These are phyloP conservation scores for Iguana delicatissima DNA, from an alignment of 2,797 vertebrate genomes.

Conservation along the genomic window DNA sequence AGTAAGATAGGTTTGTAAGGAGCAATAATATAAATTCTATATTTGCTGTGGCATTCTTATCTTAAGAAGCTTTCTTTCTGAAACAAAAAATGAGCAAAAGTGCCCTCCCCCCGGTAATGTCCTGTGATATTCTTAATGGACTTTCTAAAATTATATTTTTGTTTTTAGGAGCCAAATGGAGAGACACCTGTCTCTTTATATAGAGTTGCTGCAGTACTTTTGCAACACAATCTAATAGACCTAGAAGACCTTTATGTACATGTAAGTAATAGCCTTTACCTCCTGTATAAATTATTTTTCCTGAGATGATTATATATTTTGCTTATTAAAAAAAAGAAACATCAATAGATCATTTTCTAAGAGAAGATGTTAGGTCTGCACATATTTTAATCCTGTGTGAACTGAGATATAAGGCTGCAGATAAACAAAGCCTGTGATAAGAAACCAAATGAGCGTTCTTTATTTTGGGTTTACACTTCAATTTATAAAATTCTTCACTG, in stretches of 20 bases:
- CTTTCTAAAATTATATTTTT: slow-evolving; percentile 29
- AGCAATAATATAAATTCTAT: background rate
- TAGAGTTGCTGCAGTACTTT: slow-evolving; percentile 95
- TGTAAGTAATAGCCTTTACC: slow-evolving; percentile 81
- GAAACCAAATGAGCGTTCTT: background rate
- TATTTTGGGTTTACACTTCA: background rate
- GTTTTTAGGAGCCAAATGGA: slow-evolving; percentile 92
- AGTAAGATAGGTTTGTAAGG: background rate
- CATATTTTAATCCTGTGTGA: background rate
- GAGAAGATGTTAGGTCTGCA: background rate
- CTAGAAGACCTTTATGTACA: slow-evolving; percentile 98
- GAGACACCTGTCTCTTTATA: slow-evolving; percentile 97
- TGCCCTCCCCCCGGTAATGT: background rate
- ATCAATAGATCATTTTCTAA: background rate
- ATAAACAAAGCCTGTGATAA: background rate
- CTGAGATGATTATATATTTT: background rate
- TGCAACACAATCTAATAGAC: slow-evolving; percentile 96
- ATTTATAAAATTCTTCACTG: background rate
- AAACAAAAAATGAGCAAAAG: background rate
- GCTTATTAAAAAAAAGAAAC: background rate
- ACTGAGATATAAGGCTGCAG: background rate
- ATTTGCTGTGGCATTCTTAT: background rate
- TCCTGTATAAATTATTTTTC: background rate
- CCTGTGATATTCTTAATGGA: background rate
- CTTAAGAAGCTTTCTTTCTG: background rate